Evolutionary conservation across 2,888 invertebrate genomes (phyloP).

Genomic region (Himalopsyche japonica): DNA sequence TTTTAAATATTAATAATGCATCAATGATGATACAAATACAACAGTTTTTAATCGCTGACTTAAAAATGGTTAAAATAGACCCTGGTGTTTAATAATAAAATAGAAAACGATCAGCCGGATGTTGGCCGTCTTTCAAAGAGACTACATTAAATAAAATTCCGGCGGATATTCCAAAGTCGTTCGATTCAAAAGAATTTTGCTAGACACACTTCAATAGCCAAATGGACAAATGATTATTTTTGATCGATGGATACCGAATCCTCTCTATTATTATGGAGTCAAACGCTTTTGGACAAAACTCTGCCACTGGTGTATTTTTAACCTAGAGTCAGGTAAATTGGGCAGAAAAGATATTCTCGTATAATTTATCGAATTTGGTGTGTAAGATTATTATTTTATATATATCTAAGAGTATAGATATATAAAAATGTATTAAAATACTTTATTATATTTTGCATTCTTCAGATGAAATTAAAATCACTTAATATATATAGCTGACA

Average conservation of each 20-base stretch:
- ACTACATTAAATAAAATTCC: constrained; percentile 27
- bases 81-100: not conserved
- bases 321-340: not conserved
- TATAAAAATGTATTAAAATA: too few species aligned
- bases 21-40: not conserved
- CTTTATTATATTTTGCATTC: too few species aligned
- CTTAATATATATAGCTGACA: too few species aligned
- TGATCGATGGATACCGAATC: constrained; percentile 12
- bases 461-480: too few species aligned
- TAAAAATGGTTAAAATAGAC: not conserved
- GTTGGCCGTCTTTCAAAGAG: constrained; percentile 12
- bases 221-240: constrained; percentile 35
- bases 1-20: too few species aligned
- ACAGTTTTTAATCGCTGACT: not conserved
- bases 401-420: too few species aligned
- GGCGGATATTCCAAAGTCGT: constrained; percentile 15
- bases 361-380: too few species aligned
- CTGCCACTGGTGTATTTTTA: not conserved
- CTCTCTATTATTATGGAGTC: not conserved
- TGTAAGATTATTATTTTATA: too few species aligned
- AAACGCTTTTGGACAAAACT: not conserved
- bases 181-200: not conserved
- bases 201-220: constrained; percentile 3
- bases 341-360: not conserved
- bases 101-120: constrained; percentile 15